Conservation (phyloP, 1,140 invertebrate species). For the Drosophila parvula region DNA sequence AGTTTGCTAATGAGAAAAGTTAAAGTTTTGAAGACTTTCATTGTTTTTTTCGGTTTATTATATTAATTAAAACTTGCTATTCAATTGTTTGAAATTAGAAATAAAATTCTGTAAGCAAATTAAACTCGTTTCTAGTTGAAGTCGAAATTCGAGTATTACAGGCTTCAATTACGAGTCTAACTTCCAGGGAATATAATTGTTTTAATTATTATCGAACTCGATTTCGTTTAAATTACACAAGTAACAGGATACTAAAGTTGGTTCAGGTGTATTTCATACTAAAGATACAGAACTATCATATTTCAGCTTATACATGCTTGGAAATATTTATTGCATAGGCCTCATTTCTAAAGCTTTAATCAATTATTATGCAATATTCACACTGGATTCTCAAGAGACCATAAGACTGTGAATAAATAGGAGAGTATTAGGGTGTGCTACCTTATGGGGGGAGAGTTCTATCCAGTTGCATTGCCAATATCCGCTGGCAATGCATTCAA, state of each 20-base stretch:
- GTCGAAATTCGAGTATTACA: background rate
- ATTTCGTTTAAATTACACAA: background rate
- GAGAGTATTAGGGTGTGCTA: background rate
- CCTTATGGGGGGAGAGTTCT: background rate
- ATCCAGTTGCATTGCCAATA: slow-evolving; percentile 57
- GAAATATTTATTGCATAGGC: background rate
- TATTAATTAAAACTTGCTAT: background rate
- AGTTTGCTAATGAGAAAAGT: too few relatives aligned
- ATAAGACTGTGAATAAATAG: background rate
- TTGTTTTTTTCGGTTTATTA: too few relatives aligned
- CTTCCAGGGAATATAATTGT: background rate
- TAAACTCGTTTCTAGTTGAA: background rate
- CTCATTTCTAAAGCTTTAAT: background rate
- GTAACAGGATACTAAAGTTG: background rate
- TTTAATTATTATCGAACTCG: background rate
- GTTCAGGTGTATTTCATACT: background rate
- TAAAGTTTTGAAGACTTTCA: too few relatives aligned
- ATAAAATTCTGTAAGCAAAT: background rate
- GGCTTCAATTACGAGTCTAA: background rate
- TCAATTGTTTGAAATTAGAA: too few relatives aligned
- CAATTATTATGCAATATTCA: background rate
- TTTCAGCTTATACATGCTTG: background rate
- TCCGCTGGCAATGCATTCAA: slow-evolving; percentile 73
- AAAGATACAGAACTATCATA: background rate
- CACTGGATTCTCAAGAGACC: background rate